Evolutionary conservation across 2,888 invertebrate genomes (phyloP).

Genomic region (Cantharis nigra): DNA sequence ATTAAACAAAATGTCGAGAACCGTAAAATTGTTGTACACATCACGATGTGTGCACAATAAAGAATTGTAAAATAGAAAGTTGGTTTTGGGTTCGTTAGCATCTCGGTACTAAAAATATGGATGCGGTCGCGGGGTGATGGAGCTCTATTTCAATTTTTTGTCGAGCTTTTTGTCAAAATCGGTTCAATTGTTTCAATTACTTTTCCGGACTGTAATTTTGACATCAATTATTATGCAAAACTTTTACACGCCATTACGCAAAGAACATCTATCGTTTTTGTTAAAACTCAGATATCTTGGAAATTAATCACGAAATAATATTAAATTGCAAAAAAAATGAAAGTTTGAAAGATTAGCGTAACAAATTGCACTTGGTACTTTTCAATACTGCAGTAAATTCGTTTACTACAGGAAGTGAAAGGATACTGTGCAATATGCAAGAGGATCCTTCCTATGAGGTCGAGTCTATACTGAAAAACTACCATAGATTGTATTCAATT

Average conservation of each 20-base stretch:
- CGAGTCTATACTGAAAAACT: not conserved
- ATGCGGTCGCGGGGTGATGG: conserved; percentile 10
- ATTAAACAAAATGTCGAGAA: conserved; percentile 4
- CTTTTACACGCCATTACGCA: not conserved
- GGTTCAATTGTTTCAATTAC: conserved; percentile 8
- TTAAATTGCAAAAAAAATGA: not conserved
- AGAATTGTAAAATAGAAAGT: conserved; percentile 48
- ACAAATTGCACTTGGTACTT: conserved; percentile 11
- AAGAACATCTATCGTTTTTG: not conserved
- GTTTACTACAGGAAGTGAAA: not conserved
- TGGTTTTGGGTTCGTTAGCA: conserved; percentile 44
- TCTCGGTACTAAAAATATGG: conserved; percentile 18
- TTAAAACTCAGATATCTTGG: not conserved
- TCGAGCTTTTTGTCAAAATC: conserved; percentile 9
- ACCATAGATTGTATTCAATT: too few relatives aligned
- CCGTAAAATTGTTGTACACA: conserved; percentile 19
- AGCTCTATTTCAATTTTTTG: conserved; percentile 14
- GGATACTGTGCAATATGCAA: conserved; percentile 4
- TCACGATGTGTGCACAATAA: conserved; percentile 27
- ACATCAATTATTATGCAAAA: not conserved
- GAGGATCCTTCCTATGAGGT: not conserved
- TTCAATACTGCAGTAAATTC: conserved; percentile 5
- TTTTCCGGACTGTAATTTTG: not conserved
- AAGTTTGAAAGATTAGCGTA: not conserved
- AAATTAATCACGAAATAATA: not conserved